Base-by-base conservation (phyloP, 2,888 invertebrate species). In the Furcula furcula region DNA sequence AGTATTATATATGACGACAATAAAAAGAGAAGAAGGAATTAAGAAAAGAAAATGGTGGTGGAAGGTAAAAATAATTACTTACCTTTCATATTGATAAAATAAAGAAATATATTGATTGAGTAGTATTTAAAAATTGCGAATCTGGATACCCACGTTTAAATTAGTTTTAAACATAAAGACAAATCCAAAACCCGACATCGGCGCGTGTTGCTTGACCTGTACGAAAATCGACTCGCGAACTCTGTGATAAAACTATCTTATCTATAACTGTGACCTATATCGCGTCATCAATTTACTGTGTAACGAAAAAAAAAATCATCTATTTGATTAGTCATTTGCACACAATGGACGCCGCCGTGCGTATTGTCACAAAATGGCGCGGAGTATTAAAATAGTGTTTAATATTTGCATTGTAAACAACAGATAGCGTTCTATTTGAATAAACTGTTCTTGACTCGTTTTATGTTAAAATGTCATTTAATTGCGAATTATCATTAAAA, bases 241-340 rank as follows among this genome's bases (percentile, higher is more conserved):
- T 2, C 2, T 4, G 20, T 6, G n/a, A 27, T 14, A 16, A 4
- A 29, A 7, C 7, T 7, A 28, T 28, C 9, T 28, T 11, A 28
- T 28, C 28, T 7, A 0, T 1, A 2, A n/a, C 6, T 28, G 7
- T 25, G 28, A 28, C 28, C 16, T 7, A 3, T 25, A 26, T 28
- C 18, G 25, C 25, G 10, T 9, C 7, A 18, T 16, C 28, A 18
- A 18, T 18, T 14, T 10, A 2, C 9, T 26, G n/a, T n/a, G 7
- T n/a, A 20, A 20, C 26, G 25, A 53, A 48, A 30, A 28, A 18
- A 11, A 28, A 18, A 12, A 23, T 16, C 3, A 16, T 16, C 4
- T 14, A 26, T n/a, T 28, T 40, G 49, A 31, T 58, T 55, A 67
- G 66, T 67, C 60, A 62, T 43, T 40, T 5, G 15, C 28, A 32